Base-by-base conservation (phyloP, 1,140 invertebrate species). In the Rhagoletis zephyria region DNA sequence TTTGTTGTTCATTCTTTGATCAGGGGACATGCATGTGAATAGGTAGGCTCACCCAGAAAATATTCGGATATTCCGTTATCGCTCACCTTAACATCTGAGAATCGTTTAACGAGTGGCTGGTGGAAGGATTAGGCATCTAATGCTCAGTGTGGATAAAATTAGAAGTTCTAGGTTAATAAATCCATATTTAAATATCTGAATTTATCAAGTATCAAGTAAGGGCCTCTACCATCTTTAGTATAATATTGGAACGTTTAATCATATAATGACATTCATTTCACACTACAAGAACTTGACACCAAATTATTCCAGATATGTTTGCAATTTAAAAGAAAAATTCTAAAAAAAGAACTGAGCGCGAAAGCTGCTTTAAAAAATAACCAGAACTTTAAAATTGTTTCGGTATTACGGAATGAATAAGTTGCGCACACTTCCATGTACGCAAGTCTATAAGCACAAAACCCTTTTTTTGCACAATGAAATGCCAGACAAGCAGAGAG, bases 401-500 rank as follows among this genome's bases (percentile, higher is more conserved):
- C n/a, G 14, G 48, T 19, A 81, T 56, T 19, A 30, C 74, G 74
- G 48, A 81, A 81, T 45, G 48, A 81, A 81, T 45, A 7, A 42
- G 48, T 42, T 81, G 9, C 12, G 56, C 48, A 81, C 4, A 56
- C 16, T 30, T 30, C 16, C 7, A 56, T 30, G 7, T 10, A 67
- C 14, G 6, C n/a, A 51, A 5, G 19, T 56, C n/a, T 81, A 56
- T 56, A 30, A 30, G 30, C 30, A 30, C 0, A 30, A 30, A 30
- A 30, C 1, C 30, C 30, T 81, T 81, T n/a, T 74, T 74, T 74
- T 74, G 4, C 70, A n/a, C 70, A 74, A 74, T 56, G 48, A 81
- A 56, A 77, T n/a, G 42, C 74, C 74, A 81, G 48, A 81, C 48
- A 81, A 81, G 56, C 48, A 81, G 74, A 81, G 74, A 56, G 74